Conservation (phyloP, 1,140 invertebrate genomes). For the Lethrus apterus region DNA sequence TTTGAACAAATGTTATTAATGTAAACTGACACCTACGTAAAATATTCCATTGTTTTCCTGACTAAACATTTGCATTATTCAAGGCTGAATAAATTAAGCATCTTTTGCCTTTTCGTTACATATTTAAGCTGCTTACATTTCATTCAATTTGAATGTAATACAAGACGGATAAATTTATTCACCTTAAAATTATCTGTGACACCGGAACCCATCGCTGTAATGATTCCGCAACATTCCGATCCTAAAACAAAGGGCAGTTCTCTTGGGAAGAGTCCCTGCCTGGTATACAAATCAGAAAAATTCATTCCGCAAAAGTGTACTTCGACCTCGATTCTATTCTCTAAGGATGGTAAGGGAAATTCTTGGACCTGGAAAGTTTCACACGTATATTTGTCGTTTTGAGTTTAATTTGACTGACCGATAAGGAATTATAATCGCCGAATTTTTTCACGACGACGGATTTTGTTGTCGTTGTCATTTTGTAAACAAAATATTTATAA, state of each 20-base stretch:
- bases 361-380: constrained; percentile 28
- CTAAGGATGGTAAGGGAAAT: constrained; percentile 21
- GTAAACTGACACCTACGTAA: neutral
- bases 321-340: constrained; percentile 44
- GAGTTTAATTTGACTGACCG: constrained; percentile 22
- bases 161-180: no score
- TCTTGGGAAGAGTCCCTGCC: constrained; percentile 41
- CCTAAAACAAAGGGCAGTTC: constrained; percentile 44
- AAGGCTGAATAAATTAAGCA: neutral
- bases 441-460: constrained; percentile 28
- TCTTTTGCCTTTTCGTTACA: neutral
- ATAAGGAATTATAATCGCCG: constrained; percentile 31
- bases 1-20: neutral
- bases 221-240: constrained; percentile 43
- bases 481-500: neutral
- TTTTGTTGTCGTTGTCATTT: constrained; percentile 6
- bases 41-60: neutral
- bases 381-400: neutral
- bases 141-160: no score
- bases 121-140: no score
- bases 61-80: neutral
- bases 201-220: constrained; percentile 38
- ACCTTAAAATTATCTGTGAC: no score
- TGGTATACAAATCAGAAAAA: constrained; percentile 46
- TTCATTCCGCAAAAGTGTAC: constrained; percentile 50